Evolutionary conservation across 2,888 invertebrate species (phyloP).

Genomic region (Xiphydria camelus): DNA sequence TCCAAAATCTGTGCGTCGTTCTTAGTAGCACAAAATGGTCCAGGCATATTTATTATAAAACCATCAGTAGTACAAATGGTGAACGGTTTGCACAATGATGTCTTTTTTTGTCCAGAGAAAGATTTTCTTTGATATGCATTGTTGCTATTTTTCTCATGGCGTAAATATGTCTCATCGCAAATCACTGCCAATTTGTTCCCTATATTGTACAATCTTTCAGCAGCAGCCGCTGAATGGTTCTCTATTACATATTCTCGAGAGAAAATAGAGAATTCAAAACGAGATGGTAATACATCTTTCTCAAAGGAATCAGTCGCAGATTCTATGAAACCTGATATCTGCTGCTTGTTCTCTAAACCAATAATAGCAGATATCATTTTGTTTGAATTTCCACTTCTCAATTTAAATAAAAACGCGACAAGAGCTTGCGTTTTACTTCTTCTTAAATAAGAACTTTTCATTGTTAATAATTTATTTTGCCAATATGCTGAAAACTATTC

Average conservation of each 20-base stretch:
- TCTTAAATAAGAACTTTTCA: too few relatives aligned
- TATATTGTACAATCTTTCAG: conserved; percentile 10
- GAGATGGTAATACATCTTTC: conserved; percentile 17
- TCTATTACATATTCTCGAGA: conserved; percentile 11
- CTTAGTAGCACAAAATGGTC: conserved; percentile 13
- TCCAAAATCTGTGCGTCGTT: conserved; percentile 19
- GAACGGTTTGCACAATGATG: conserved; percentile 19
- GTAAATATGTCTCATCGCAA: conserved; percentile 18
- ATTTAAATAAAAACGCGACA: conserved; percentile 24
- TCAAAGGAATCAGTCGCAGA: conserved; percentile 18
- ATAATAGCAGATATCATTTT: conserved; percentile 15
- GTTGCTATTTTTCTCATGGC: conserved; percentile 21
- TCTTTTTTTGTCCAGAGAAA: conserved; percentile 23
- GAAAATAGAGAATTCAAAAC: conserved; percentile 13
- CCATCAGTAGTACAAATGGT: too few relatives aligned
- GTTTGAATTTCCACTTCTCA: conserved; percentile 26
- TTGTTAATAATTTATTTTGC: too few relatives aligned
- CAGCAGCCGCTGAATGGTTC: conserved; percentile 11
- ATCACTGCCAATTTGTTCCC: conserved; percentile 13
- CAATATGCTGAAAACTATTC: too few relatives aligned
- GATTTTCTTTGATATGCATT: too few relatives aligned
- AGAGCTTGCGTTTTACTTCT: conserved; percentile 20
- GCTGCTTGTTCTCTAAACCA: conserved; percentile 14
- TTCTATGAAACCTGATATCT: conserved; percentile 14
- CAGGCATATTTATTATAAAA: too few relatives aligned